phyloP scores from a whole-genome alignment of 2,113 vertebrate genomes.

The Oreocharis arfaki region DNA sequence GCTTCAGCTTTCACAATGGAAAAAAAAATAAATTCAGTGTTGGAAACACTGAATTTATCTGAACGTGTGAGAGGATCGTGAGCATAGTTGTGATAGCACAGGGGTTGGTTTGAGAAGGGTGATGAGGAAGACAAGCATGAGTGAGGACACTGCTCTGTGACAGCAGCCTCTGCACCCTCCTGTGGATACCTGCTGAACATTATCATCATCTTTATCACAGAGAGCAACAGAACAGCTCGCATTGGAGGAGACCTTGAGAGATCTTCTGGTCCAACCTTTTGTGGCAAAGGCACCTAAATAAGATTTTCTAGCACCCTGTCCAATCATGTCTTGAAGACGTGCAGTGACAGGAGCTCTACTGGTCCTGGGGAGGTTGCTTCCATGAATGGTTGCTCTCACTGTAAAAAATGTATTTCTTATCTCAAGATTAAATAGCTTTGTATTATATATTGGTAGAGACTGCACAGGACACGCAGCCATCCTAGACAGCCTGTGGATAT shows the following conservation, averaged over 20 bases:
- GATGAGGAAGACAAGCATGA: not conserved
- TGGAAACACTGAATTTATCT: not conserved
- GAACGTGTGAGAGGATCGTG: not conserved
- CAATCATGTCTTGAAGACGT: not conserved
- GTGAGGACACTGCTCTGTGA: not conserved
- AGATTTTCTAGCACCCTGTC: not conserved
- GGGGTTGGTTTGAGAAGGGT: not conserved
- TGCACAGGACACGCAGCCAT: not conserved
- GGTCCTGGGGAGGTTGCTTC: not conserved
- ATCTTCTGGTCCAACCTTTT: not conserved
- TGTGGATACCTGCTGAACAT: not conserved
- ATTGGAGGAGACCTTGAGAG: not conserved
- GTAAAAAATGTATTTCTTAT: not conserved
- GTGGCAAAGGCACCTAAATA: not conserved
- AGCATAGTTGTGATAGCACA: not conserved
- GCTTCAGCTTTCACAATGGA: not conserved
- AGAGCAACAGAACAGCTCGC: not conserved
- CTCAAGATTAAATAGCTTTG: not conserved
- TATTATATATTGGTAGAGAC: not conserved
- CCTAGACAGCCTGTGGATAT: not conserved
- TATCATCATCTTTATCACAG: fast-evolving
- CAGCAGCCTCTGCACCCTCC: not conserved
- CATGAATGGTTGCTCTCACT: not conserved
- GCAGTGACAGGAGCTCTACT: not conserved
- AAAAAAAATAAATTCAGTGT: not conserved